These are phyloP conservation scores for Hippocampus abdominalis DNA, from an alignment of 2,113 vertebrate species.

Conservation along the genomic window DNA sequence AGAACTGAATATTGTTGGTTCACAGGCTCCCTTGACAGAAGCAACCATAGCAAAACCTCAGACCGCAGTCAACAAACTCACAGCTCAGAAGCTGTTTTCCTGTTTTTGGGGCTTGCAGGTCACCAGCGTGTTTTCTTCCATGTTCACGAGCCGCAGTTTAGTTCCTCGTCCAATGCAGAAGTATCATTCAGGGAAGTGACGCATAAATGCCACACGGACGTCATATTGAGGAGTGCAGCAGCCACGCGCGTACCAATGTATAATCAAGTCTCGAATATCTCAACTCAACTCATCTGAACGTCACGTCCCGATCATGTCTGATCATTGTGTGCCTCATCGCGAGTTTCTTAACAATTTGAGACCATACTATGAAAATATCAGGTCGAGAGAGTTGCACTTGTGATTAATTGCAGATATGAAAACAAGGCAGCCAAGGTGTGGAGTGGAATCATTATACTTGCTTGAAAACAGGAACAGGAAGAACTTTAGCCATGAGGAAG, in stretches of 20 bases:
- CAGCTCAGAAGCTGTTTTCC: background rate
- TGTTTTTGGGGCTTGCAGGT: background rate
- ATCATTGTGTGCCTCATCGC: background rate
- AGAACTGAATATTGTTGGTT: background rate
- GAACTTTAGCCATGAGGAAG: slow-evolving; percentile 21
- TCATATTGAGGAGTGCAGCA: slow-evolving; percentile 11
- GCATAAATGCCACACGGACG: background rate
- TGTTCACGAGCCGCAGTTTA: slow-evolving; percentile 12
- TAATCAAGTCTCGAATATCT: slow-evolving; percentile 1
- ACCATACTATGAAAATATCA: background rate
- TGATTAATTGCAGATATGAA: slow-evolving; percentile 35
- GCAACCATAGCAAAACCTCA: slow-evolving; percentile 3
- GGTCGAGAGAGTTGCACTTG: background rate
- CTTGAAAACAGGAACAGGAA: slow-evolving; percentile 33
- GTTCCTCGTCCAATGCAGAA: slow-evolving; percentile 28
- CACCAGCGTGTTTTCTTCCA: background rate
- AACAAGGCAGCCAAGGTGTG: slow-evolving; percentile 20
- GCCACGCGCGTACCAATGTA: background rate
- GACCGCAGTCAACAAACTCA: background rate
- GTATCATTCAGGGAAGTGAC: slow-evolving; percentile 35
- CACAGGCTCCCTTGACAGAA: slow-evolving; percentile 1
- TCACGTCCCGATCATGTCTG: slow-evolving; percentile 10
- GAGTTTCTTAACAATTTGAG: background rate
- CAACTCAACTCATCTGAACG: background rate
- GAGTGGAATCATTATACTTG: slow-evolving; percentile 19